Base-by-base conservation (phyloP, 2,113 vertebrate genomes). In the Cheirogaleus medius region DNA sequence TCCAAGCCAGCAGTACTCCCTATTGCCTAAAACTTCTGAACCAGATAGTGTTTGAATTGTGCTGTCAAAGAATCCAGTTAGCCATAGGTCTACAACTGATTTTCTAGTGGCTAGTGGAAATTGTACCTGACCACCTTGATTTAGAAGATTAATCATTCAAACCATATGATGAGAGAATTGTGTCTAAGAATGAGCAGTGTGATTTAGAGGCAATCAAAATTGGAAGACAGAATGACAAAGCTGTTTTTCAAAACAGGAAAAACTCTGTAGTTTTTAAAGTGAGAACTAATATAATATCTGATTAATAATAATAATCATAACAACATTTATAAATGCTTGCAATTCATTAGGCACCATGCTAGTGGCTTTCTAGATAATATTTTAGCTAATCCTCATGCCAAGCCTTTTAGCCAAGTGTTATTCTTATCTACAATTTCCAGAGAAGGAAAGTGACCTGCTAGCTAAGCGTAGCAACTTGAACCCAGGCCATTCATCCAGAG, bases 391-490 rank as follows among this genome's bases (percentile, higher is more conserved):
- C 17, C 18, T 81, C 42, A n/a, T 58, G 25, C 12, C 8, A 49
- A 91, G 60, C 2, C 37, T 95, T 95, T 90, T 32, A 74, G 34
- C n/a, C 90, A 44, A 42, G 8, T 77, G 76, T 66, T 85, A 66
- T 66, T 68, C 63, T 66, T 88, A 60, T 54, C 73, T 23, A 56
- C 52, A 69, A 39, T 71, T 94, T 78, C 84, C 34, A 64, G 32
- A 76, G 80, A 34, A 88, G 18, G 23, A 69, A 93, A 78, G n/a
- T 97, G 93, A 95, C 96, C 96, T 81, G 80, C 64, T 97, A 88
- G 68, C 42, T 69, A 54, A 82, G n/a, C 34, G 82, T 49, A 83
- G 73, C 74, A 87, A 32, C 58, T 82, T 87, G 64, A 94, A 88
- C 94, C 44, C 74, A 42, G 63, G 11, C 63, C 52, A 5, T 58